Base-by-base conservation (phyloP, 2,888 invertebrate species). In the Nycteola revayana region DNA sequence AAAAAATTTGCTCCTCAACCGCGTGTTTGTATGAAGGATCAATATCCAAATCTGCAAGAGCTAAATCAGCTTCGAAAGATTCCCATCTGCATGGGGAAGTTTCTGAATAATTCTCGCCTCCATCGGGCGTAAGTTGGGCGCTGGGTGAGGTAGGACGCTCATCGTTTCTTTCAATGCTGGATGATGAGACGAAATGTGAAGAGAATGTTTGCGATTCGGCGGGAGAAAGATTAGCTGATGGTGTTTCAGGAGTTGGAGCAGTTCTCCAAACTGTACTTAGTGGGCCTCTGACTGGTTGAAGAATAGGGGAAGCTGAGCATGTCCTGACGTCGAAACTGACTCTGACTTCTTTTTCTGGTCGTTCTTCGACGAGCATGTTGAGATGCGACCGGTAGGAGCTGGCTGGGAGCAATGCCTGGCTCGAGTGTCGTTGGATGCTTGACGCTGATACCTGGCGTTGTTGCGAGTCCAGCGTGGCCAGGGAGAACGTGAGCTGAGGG, bases 361-460 rank as follows among this genome's bases (percentile, higher is more conserved):
- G 69, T 65, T 87, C 88, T 57, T 88, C 88, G 27, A 86, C 77
- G 26, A 88, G 75, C 82, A 88, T 87, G 46, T 88, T 88, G 17
- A 88, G 78, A 43, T 88, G 88, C 8, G 88, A 88, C 9, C 87
- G 75, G 48, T 88, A 88, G 2, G 87, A 87, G 63, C 86, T 87
- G 64, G 87, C 86, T n/a, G 87, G 86, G 11, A 87, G 61, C 5
- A 87, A 67, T 2, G 87, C 87, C 51, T 87, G 66, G 40, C 87
- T 88, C 21, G 88, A 87, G 64, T 86, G 85, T 22, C 86, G 68
- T 62, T 83, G 86, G 43, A 87, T 82, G 66, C 85, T 86, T 53
- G 85, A 80, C 57, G 91, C 87, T 44, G 92, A 92, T 85, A 91
- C 91, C 83, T 91, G 92, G 60, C 92, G 91, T 72, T 92, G 90